phyloP scores from a whole-genome alignment of 1,140 invertebrate species.

The Caenorhabditis inopinata region DNA sequence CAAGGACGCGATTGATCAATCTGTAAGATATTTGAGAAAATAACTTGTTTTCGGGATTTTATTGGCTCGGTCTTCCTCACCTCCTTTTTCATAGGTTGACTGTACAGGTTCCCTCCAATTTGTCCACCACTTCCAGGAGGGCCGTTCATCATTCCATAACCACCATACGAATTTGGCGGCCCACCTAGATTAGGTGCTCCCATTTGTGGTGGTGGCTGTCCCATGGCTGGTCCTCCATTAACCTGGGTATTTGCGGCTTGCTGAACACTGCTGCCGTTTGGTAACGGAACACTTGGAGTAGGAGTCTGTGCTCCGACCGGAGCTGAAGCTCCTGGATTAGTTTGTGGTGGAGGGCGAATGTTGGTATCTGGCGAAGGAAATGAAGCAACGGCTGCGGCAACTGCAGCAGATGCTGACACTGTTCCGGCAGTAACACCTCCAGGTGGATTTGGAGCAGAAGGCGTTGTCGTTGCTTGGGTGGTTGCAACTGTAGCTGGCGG shows the following conservation, averaged over 20 bases:
- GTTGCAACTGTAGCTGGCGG: not conserved
- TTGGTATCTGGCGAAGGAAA: not conserved
- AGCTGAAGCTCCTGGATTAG: not conserved
- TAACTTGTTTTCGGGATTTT: no score
- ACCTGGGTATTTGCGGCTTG: not conserved
- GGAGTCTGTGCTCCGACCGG: not conserved
- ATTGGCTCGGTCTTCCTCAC: not conserved
- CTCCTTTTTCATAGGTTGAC: not conserved
- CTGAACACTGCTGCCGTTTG: not conserved
- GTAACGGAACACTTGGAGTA: constrained; percentile 20
- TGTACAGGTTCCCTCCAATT: constrained; percentile 15
- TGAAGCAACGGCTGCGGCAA: not conserved
- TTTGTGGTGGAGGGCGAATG: not conserved
- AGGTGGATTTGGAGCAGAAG: not conserved
- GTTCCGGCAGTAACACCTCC: not conserved
- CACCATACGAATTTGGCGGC: not conserved
- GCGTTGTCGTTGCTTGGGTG: constrained; percentile 31
- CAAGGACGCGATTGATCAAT: not conserved
- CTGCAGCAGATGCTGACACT: not conserved
- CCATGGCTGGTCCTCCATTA: constrained; percentile 44
- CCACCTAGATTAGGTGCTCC: not conserved
- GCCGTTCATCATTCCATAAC: constrained; percentile 17
- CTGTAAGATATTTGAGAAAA: not conserved
- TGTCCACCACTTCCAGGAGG: not conserved
- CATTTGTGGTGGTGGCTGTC: constrained; percentile 60